Evolutionary conservation across 2,888 invertebrate genomes (phyloP).

Genomic region (Apoda limacodes): DNA sequence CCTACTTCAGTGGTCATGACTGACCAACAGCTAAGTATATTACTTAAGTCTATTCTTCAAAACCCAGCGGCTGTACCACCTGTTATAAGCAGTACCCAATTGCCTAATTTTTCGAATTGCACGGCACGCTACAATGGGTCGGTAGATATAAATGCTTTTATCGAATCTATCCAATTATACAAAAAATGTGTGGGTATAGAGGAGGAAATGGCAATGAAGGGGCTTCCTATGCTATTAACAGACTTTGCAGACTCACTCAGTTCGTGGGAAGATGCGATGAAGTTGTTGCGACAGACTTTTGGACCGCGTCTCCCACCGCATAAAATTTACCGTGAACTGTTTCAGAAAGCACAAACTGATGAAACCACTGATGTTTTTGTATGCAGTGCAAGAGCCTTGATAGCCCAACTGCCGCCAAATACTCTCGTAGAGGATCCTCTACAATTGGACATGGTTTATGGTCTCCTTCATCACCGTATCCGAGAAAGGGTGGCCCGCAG

Average conservation of each 20-base stretch:
- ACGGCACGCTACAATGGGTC: conserved; percentile 1
- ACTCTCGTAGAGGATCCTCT: conserved; percentile 1
- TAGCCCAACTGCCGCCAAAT: conserved; percentile 1
- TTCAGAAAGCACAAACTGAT: background rate
- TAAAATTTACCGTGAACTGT: conserved; percentile 8
- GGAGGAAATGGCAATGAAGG: conserved; percentile 13
- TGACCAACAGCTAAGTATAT: too few species aligned
- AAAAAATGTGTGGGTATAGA: conserved; percentile 6
- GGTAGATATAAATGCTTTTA: conserved; percentile 6
- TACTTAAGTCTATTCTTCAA: too few species aligned
- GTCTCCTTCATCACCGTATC: conserved; percentile 14
- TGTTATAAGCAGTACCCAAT: too few species aligned
- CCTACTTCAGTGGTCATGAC: too few species aligned
- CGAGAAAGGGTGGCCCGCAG: conserved; percentile 11
- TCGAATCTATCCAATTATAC: conserved; percentile 8
- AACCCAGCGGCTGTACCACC: too few species aligned
- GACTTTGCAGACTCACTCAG: conserved; percentile 9
- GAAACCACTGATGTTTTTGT: conserved; percentile 3
- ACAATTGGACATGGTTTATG: conserved; percentile 8
- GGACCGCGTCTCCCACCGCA: conserved; percentile 6
- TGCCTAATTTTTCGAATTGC: conserved; percentile 1
- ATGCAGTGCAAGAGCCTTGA: background rate
- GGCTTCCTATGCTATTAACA: conserved; percentile 14
- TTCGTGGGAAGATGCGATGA: conserved; percentile 4
- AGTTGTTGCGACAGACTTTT: conserved; percentile 6